phyloP scores from a whole-genome alignment of 2,113 vertebrate species.

The Mionectes macconnelli region DNA sequence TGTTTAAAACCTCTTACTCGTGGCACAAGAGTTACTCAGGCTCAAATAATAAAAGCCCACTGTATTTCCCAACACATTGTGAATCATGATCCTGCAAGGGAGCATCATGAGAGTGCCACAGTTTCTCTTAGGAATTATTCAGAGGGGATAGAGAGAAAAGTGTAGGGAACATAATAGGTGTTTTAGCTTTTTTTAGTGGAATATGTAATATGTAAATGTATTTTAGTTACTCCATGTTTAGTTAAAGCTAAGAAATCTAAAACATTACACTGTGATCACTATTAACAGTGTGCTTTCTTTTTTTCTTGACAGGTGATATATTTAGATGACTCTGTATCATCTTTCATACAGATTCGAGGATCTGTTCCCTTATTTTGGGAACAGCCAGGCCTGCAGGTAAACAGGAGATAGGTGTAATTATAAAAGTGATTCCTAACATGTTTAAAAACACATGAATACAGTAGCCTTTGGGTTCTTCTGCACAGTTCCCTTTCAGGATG shows the following conservation, averaged over 20 bases:
- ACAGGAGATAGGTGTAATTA: neutral
- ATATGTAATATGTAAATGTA: neutral
- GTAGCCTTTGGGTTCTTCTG: neutral
- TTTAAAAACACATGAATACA: neutral
- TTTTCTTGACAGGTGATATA: conserved; percentile 84
- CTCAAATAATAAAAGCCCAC: neutral
- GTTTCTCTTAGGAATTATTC: neutral
- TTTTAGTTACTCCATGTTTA: neutral
- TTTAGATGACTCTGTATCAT: conserved; percentile 92
- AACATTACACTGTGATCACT: neutral
- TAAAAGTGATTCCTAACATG: neutral
- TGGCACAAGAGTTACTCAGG: neutral
- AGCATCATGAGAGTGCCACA: neutral
- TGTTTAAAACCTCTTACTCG: neutral
- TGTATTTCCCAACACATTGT: neutral
- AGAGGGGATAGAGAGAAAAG: neutral
- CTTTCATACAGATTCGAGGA: conserved; percentile 97
- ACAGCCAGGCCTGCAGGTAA: conserved; percentile 95
- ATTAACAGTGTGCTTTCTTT: neutral
- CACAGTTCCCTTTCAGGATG: neutral
- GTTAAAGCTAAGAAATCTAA: neutral
- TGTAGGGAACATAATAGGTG: neutral
- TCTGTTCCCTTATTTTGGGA: conserved; percentile 98
- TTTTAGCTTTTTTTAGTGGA: neutral
- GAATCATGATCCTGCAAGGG: neutral